Base-by-base conservation (phyloP, 1,140 invertebrate genomes). In the Drosophila willistoni region DNA sequence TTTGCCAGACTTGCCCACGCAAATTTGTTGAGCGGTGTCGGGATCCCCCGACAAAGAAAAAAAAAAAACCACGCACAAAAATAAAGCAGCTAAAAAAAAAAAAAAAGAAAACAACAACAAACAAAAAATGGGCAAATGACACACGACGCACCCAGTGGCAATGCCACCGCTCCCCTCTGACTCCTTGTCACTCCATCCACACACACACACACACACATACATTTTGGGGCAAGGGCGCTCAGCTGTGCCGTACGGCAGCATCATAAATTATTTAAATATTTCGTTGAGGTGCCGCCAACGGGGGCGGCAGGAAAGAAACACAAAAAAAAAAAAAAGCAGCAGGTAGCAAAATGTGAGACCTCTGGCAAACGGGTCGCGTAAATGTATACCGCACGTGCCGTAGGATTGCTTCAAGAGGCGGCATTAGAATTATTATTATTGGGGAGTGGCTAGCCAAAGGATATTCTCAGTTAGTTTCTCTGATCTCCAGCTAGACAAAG, bases 221-320 rank as follows among this genome's bases (percentile, higher is more conserved):
- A 55, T 59, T 54, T 9, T 12, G 54, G 17, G 51, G 19, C 22
- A n/a, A 10, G 17, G 54, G 59, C 54, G 71, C 74, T 81, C 82
- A 85, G 79, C 81, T 86, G 78, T 82, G 75, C 83, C 76, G 79
- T 82, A 69, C 68, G 56, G 62, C 75, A 79, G 76, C 83, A 76
- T 83, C 75, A 86, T 86, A 85, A 85, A 85, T 85, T 85, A 85
- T 85, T 85, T 82, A 85, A 81, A 86, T 85, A 74, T 79, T 66
- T 79, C 36, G 71, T 57, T 63, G 73, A 77, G 75, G 73, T 77
- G 75, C 77, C 74, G 75, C 77, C 74, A 77, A 61, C 44, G 55
- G 65, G 60, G 59, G 22, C 22, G 14, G 22, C 22, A 25, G 4
- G 1, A 7, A 29, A 29, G 29, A 29, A 29, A 36, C 9, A 36